Evolutionary conservation across 2,113 vertebrate species (phyloP).

Genomic region (Osmerus mordax): DNA sequence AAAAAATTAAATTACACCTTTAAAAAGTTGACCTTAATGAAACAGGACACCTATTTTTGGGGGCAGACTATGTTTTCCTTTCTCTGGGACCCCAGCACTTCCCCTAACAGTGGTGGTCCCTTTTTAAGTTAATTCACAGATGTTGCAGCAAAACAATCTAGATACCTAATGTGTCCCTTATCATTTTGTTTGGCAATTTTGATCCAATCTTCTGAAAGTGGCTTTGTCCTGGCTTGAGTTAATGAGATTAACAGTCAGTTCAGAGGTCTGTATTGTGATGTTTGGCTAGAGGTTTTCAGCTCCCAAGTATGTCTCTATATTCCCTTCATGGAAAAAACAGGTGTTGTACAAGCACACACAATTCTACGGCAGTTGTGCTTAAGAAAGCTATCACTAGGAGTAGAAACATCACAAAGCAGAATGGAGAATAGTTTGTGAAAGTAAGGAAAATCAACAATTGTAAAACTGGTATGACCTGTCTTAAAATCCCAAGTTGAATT

Average conservation of each 20-base stretch:
- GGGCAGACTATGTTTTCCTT: neutral
- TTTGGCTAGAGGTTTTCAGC: conserved; percentile 7
- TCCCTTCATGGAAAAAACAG: conserved; percentile 21
- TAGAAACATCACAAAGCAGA: conserved; percentile 8
- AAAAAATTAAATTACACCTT: neutral
- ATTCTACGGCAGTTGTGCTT: conserved; percentile 18
- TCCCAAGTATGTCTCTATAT: conserved; percentile 13
- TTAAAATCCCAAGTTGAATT: too few species aligned
- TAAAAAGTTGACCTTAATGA: neutral
- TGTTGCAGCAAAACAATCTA: conserved; percentile 34
- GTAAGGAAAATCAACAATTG: neutral
- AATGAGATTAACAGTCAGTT: conserved; percentile 29
- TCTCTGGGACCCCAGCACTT: conserved; percentile 34
- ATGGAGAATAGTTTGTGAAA: neutral
- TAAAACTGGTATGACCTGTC: neutral
- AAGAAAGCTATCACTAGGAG: conserved; percentile 12
- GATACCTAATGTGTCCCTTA: conserved; percentile 15
- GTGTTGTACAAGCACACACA: conserved; percentile 2
- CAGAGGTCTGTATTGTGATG: conserved; percentile 13
- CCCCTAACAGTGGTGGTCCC: conserved; percentile 62
- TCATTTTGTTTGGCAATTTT: conserved; percentile 34
- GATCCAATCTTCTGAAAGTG: conserved; percentile 11
- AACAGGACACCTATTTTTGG: neutral
- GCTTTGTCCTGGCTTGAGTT: conserved; percentile 21
- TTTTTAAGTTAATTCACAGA: conserved; percentile 62